Base-by-base conservation (phyloP, 2,888 invertebrate species). In the Agrotis segetum region DNA sequence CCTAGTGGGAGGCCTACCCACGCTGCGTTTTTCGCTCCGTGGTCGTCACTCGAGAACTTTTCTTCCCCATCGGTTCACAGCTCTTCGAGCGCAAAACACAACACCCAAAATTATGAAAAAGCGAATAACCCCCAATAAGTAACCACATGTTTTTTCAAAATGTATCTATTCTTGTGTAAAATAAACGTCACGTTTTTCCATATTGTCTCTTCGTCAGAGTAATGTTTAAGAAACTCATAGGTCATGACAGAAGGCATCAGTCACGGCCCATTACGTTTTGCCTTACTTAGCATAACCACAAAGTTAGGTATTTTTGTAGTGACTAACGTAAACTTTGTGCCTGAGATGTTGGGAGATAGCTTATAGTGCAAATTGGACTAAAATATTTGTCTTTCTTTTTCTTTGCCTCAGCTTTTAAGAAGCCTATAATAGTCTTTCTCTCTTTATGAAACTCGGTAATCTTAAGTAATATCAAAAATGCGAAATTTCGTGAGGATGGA, bases 231-330 rank as follows among this genome's bases (percentile, higher is more conserved):
- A 50, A 68, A 74, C 64, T 58, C 47, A 44, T 52, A 56, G 56
- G 75, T 79, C 77, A 74, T 74, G 69, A 69, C 65, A 47, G 56
- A 2, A 16, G 11, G 40, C 61, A 80, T 80, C 75, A 69, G 75
- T 80, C 76, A 75, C 56, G 65, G 61, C 6, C 46, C 46, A 58
- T 74, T 69, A 66, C 55, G 3, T 52, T 9, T 13, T 53, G 14
- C 9, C 47, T 17, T 60, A 63, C 67, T 62, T 66, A 60, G 34
- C 49, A 50, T 74, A 55, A 47, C n/a, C 24, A 17, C 17, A 3
- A 17, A 63, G 24, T 17, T 17, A 17, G 40, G 40, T 29, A 74
- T 44, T 19, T 47, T 44, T 74, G n/a, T 44, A 56, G 21, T 44
- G 29, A 16, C 64, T 49, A 62, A 53, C 24, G 46, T 50, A 71